Evolutionary conservation across 1,140 invertebrate genomes (phyloP), one percentile per base, ranked within the genome.

Genomic region (Danaus plexippus): DNA sequence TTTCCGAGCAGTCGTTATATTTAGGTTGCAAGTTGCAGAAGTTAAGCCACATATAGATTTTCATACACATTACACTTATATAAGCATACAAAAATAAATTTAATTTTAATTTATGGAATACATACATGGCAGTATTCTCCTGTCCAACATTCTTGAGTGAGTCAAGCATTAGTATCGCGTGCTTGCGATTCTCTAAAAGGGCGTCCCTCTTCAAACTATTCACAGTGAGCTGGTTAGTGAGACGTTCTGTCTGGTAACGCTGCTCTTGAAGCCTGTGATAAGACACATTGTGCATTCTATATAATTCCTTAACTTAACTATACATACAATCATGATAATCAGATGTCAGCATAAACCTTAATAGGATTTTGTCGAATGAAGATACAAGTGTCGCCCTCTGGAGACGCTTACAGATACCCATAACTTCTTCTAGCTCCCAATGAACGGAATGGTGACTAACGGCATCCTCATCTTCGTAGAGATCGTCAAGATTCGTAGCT

Each of bases 251-350:
- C 63, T 91, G 89, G 48, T 83, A 85, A 11, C 75, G 65, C 69
- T 91, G 91, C 60, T 89, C 88, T 63, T 91, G 82, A 12, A 92
- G 72, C 65, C 91, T 91, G 54, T 54, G 66, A 57, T 50, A 32
- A 15, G 11, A 47, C 15, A 45, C 9, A 58, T 3, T 43, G 54
- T 18, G 22, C 7, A 32, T 32, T 32, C 4, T 6, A 32, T 32
- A 32, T 6, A 22, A 22, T 6, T 22, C 18, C 18, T 22, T 22
- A 22, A 2, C 5, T 32, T 32, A 32, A 32, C 7, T 6, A 0
- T 32, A 32, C 22, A 32, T 32, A 32, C 22, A 32, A 8, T 4
- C 22, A 32, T 0, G 22, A 32, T 32, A 32, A 32, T 32, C 4
- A 32, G 22, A 32, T 42, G 10, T 54, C 18, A 47, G 47, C 11